Evolutionary conservation across 2,797 vertebrate species (phyloP).

Genomic region (Lacerta agilis): DNA sequence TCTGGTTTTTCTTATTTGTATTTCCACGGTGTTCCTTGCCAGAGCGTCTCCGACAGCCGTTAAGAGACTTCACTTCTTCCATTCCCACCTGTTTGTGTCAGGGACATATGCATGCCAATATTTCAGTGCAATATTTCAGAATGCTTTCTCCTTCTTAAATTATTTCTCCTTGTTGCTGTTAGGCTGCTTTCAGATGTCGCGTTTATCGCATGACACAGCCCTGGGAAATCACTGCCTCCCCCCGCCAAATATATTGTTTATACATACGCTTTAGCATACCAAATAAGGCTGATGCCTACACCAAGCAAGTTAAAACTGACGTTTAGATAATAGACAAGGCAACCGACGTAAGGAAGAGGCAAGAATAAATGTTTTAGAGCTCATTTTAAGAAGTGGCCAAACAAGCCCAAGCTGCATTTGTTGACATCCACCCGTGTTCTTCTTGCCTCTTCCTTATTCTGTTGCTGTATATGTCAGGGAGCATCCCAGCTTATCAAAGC

Average conservation of each 20-base stretch:
- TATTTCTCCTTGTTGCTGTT: neutral
- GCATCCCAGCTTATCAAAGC: neutral
- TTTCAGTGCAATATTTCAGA: neutral
- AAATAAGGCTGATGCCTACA: neutral
- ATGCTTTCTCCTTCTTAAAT: conserved; percentile 22
- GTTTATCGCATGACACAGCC: neutral
- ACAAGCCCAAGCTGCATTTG: neutral
- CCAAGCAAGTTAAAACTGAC: neutral
- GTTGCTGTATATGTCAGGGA: too few species aligned
- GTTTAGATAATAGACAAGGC: neutral
- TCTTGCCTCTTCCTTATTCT: too few species aligned
- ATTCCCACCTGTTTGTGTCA: neutral
- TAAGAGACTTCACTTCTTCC: neutral
- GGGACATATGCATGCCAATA: neutral
- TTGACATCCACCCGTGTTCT: too few species aligned
- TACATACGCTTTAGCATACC: too few species aligned
- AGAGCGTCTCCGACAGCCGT: conserved; percentile 46
- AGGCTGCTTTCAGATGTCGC: neutral
- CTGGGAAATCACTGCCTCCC: neutral
- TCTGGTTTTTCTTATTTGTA: conserved; percentile 19
- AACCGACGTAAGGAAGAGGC: neutral
- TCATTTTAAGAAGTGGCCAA: neutral
- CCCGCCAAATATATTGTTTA: too few species aligned
- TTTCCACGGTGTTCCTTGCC: conserved; percentile 35
- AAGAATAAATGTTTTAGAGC: neutral